These are phyloP conservation scores for Pammene fasciana DNA, from an alignment of 2,888 invertebrate genomes.

Conservation along the genomic window DNA sequence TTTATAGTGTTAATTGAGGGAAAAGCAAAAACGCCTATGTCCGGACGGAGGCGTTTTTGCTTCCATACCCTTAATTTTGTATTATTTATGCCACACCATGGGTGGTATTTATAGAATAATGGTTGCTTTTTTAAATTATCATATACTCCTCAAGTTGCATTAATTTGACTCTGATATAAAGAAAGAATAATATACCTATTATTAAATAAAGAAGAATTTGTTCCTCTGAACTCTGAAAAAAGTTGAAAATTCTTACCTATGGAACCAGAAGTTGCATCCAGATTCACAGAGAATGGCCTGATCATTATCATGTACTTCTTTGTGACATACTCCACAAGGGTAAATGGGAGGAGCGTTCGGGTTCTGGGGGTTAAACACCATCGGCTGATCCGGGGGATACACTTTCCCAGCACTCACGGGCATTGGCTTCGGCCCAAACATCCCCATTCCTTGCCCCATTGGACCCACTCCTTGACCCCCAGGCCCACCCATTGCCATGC, in stretches of 20 bases:
- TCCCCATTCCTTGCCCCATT: conserved; percentile 84
- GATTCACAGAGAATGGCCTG: conserved; percentile 99
- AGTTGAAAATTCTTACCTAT: conserved; percentile 85
- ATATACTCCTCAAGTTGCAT: too few species aligned
- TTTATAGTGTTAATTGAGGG: too few species aligned
- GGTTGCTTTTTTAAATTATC: too few species aligned
- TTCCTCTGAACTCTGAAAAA: conserved; percentile 4
- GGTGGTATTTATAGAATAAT: too few species aligned
- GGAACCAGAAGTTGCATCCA: conserved; percentile 99
- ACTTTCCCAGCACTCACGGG: conserved; percentile 96
- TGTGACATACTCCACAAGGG: conserved; percentile 98
- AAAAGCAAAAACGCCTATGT: too few species aligned
- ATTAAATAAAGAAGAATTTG: not conserved
- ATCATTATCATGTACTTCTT: conserved; percentile 99
- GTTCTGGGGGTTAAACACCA: conserved; percentile 99
- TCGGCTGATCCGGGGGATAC: conserved; percentile 97
- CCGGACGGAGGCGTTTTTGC: too few species aligned
- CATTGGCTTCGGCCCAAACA: conserved; percentile 93
- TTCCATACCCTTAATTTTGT: too few species aligned
- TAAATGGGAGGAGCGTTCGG: conserved; percentile 99
- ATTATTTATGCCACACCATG: too few species aligned
- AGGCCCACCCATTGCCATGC: conserved; percentile 80
- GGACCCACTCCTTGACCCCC: conserved; percentile 83
- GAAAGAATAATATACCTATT: too few species aligned
- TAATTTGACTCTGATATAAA: too few species aligned